A percentile compares a stretch with the other conserved stretches of the same genome.
phyloP scores from a whole-genome alignment of 92 coral and sea anemone genomes.

The Virgularia gustaviana region DNA sequence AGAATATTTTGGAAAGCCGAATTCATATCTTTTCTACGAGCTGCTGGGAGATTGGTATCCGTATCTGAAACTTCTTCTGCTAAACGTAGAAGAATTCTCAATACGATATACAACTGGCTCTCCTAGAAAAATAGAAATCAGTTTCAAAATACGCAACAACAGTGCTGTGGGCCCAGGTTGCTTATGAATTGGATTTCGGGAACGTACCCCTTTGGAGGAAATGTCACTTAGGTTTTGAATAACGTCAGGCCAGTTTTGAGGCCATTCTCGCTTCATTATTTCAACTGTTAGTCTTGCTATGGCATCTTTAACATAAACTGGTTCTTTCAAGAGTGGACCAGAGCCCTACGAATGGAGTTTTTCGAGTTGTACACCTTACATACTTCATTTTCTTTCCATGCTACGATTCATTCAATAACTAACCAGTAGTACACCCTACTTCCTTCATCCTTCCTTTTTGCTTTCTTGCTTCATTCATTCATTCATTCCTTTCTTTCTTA shows the following conservation, averaged over 20 bases:
- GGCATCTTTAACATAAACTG: constrained; percentile 78
- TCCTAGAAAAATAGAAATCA: constrained; percentile 41
- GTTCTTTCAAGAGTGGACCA: constrained; percentile 68
- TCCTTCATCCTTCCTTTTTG: not conserved
- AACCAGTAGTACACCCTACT: not conserved
- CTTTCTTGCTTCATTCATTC: not conserved
- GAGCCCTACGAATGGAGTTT: constrained; percentile 55
- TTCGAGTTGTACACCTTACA: not conserved
- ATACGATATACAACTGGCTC: constrained; percentile 72
- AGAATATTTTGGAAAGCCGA: constrained; percentile 58
- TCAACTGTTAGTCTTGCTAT: constrained; percentile 79
- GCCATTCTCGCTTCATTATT: constrained; percentile 91
- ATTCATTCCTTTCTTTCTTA: not conserved
- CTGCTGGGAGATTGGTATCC: constrained; percentile 67
- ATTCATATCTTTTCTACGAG: constrained; percentile 75
- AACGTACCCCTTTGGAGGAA: constrained; percentile 75
- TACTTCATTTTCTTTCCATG: not conserved
- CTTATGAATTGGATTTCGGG: not conserved
- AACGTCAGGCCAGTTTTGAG: constrained; percentile 84
- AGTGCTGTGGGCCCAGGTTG: not conserved
- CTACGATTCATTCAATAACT: not conserved
- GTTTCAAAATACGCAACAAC: not conserved
- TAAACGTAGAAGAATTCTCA: constrained; percentile 73
- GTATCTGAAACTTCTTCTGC: constrained; percentile 78
- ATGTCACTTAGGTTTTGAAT: constrained; percentile 64